A percentile compares a stretch with the other conserved stretches of the same genome.
Evolutionary conservation across 2,113 vertebrate genomes (phyloP).

Genomic region (Epinephelus lanceolatus): DNA sequence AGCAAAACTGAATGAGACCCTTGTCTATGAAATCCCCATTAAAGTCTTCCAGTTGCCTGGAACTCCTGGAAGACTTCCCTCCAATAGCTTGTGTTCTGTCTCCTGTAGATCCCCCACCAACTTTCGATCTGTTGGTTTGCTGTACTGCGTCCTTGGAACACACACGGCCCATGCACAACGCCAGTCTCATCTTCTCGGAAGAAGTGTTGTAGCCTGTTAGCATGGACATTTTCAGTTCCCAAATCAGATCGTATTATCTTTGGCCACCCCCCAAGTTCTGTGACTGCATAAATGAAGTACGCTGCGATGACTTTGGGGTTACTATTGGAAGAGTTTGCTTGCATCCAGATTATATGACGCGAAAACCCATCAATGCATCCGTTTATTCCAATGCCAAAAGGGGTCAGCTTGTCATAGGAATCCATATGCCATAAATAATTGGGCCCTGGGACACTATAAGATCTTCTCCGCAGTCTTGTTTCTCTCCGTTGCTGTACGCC

Average conservation of each 20-base stretch:
- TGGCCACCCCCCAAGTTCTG: constrained; percentile 10
- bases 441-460: constrained; percentile 28
- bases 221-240: constrained; percentile 40
- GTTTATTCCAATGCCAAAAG: constrained; percentile 45
- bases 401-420: constrained; percentile 27
- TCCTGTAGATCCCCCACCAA: constrained; percentile 37
- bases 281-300: constrained; percentile 26
- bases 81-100: constrained; percentile 30
- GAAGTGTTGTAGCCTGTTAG: constrained; percentile 27
- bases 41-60: constrained; percentile 4
- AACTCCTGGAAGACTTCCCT: constrained; percentile 36
- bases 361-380: constrained; percentile 46
- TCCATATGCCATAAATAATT: constrained; percentile 45
- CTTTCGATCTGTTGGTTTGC: constrained; percentile 41
- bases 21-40: constrained; percentile 31
- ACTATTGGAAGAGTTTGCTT: constrained; percentile 33
- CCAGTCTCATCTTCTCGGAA: constrained; percentile 23
- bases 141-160: constrained; percentile 12
- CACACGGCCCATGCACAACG: constrained; percentile 13
- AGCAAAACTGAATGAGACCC: constrained; percentile 42
- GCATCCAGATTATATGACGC: constrained; percentile 36
- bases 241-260: constrained; percentile 33
- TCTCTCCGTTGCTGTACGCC: constrained; percentile 10
- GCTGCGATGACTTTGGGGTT: constrained; percentile 29
- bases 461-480: constrained; percentile 10